phyloP scores from a whole-genome alignment of 2,113 vertebrate species.

The Catagonus wagneri region DNA sequence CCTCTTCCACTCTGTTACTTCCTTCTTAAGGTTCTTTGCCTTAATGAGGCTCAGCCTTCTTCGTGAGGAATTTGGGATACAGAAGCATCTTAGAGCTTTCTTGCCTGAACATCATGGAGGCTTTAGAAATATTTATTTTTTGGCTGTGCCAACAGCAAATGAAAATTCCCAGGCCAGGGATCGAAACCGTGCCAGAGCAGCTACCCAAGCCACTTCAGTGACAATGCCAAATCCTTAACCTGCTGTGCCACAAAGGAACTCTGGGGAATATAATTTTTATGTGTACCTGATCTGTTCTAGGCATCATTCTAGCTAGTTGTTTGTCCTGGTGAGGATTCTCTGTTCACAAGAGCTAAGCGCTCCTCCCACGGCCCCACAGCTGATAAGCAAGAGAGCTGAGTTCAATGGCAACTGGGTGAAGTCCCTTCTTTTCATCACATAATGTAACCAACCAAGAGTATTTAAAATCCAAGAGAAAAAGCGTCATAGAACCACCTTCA shows the following conservation, averaged over 20 bases:
- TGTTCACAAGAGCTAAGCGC: neutral
- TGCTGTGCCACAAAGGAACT: too few relatives aligned
- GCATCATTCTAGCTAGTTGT: neutral
- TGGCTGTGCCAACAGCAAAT: too few relatives aligned
- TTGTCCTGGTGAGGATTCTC: neutral
- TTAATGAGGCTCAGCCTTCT: neutral
- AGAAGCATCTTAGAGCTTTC: neutral
- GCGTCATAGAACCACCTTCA: neutral
- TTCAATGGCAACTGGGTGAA: neutral
- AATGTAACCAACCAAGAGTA: neutral
- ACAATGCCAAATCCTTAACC: too few relatives aligned
- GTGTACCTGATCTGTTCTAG: neutral
- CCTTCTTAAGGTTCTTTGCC: neutral
- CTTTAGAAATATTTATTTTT: neutral
- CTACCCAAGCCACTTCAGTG: too few relatives aligned
- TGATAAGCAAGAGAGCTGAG: neutral
- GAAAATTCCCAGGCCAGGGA: too few relatives aligned
- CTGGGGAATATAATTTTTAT: neutral
- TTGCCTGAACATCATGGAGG: neutral
- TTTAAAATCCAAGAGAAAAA: neutral
- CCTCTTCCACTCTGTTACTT: neutral
- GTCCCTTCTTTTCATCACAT: neutral
- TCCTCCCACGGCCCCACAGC: accelerated
- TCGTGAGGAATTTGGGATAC: neutral
- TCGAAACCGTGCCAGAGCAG: too few relatives aligned